Percentiles rank a stretch among this genome's conserved stretches.
Evolutionary conservation across 2,113 vertebrate genomes (phyloP).

Genomic region (Siphamia tubifer): DNA sequence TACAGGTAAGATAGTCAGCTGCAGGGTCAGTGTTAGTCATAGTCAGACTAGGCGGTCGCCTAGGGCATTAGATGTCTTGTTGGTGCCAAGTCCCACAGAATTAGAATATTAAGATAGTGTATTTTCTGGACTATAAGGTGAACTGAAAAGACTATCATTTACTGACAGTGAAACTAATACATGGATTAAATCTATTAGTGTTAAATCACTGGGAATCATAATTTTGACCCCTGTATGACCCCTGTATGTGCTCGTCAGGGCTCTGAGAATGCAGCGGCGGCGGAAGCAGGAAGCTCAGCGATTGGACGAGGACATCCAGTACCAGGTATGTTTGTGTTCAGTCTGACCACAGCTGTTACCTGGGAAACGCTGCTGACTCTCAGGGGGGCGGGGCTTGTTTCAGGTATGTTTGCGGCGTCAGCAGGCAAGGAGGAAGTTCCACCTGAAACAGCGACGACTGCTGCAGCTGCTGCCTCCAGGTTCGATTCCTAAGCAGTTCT

Average conservation of each 20-base stretch:
- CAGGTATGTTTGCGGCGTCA: constrained; percentile 85
- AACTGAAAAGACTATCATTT: no score
- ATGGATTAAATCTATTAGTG: no score
- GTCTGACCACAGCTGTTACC: background rate
- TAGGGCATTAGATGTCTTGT: no score
- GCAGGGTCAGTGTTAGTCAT: no score
- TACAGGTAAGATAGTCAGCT: background rate
- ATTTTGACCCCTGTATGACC: no score
- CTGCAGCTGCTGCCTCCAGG: constrained; percentile 89
- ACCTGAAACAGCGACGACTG: constrained; percentile 85
- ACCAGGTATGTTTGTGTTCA: constrained; percentile 43
- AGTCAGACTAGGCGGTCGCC: no score
- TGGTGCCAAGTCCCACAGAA: no score
- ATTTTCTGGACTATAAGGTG: no score
- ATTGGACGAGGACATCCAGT: constrained; percentile 83
- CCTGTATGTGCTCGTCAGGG: constrained; percentile 70
- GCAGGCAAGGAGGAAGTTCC: constrained; percentile 87
- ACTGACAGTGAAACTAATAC: no score
- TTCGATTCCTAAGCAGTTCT: constrained; percentile 42
- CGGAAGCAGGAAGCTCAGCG: constrained; percentile 77
- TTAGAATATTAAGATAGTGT: no score
- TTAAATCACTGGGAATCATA: no score
- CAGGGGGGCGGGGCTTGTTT: constrained; percentile 41
- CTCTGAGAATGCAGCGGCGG: constrained; percentile 76
- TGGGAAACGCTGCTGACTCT: background rate